Conservation (phyloP, 2,888 invertebrate species). For the Coecobrya sp. region DNA sequence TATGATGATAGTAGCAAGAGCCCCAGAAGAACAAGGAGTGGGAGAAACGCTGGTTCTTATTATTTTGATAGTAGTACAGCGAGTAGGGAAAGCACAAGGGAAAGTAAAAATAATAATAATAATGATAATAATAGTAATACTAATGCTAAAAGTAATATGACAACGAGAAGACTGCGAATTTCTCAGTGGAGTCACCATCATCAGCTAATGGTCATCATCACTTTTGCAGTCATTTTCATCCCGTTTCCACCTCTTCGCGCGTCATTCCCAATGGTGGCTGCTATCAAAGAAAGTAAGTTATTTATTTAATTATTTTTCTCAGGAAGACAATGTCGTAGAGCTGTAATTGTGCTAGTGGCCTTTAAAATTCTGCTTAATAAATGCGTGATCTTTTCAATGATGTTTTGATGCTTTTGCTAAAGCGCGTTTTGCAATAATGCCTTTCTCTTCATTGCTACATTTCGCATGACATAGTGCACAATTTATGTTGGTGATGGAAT, state of each 20-base stretch:
- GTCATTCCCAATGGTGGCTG: constrained; percentile 73
- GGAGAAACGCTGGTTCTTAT: constrained; percentile 3
- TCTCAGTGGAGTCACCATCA: constrained; percentile 70
- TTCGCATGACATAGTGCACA: not conserved
- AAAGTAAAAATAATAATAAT: constrained; percentile 34
- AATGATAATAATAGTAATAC: constrained; percentile 5
- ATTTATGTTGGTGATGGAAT: not conserved
- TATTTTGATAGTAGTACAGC: constrained; percentile 27
- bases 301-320: constrained; percentile 64
- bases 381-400: not conserved
- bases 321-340: not conserved
- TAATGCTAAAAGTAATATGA: constrained; percentile 14
- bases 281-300: constrained; percentile 78
- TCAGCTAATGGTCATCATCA: constrained; percentile 76
- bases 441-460: not conserved
- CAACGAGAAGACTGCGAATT: constrained; percentile 68
- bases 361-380: constrained; percentile 18
- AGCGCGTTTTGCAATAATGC: not conserved
- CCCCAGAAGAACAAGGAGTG: constrained; percentile 21
- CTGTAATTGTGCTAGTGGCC: not conserved
- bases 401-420: constrained; percentile 6
- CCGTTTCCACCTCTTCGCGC: constrained; percentile 70
- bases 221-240: constrained; percentile 73
- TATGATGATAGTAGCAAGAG: not conserved
- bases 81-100: constrained; percentile 16